A percentile compares a stretch with the other conserved stretches of the same genome.
These are phyloP conservation scores for Galagoides demidoff DNA, from an alignment of 2,797 vertebrate species.

Conservation along the genomic window DNA sequence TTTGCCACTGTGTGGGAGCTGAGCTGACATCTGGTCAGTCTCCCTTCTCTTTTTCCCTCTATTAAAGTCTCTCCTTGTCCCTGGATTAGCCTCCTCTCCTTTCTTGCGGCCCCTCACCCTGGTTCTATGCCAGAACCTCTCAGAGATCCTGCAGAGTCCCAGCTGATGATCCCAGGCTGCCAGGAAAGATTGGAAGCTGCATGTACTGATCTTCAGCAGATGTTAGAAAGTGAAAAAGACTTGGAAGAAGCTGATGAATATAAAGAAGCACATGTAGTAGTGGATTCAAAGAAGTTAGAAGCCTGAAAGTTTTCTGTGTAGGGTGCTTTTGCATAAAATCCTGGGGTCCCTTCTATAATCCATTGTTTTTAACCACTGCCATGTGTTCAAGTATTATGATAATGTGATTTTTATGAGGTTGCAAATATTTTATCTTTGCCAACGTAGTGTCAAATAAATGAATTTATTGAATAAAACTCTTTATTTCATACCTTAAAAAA, in stretches of 20 bases:
- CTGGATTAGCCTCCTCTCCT: too few relatives aligned
- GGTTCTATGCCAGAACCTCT: slow-evolving; percentile 79
- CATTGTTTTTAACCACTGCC: slow-evolving; percentile 82
- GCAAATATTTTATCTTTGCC: slow-evolving; percentile 73
- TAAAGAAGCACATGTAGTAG: slow-evolving; percentile 89
- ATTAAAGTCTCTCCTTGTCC: too few relatives aligned
- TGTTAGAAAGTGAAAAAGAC: slow-evolving; percentile 94
- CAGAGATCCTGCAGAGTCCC: slow-evolving; percentile 94
- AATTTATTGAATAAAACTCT: neutral
- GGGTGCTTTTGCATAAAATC: slow-evolving; percentile 82
- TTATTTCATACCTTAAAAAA: too few relatives aligned
- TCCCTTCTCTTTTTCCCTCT: too few relatives aligned
- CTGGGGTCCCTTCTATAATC: slow-evolving; percentile 90
- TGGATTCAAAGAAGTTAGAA: slow-evolving; percentile 95
- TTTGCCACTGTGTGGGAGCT: too few relatives aligned
- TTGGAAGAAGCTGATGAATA: slow-evolving; percentile 93
- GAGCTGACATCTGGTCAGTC: too few relatives aligned
- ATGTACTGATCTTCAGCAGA: slow-evolving; percentile 90
- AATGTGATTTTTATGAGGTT: slow-evolving; percentile 79
- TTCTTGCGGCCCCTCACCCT: too few relatives aligned
- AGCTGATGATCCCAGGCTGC: slow-evolving; percentile 97
- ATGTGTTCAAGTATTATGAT: slow-evolving; percentile 65
- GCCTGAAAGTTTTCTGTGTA: slow-evolving; percentile 87
- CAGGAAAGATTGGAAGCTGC: slow-evolving; percentile 92
- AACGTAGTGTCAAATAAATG: slow-evolving; percentile 82